phyloP scores from a whole-genome alignment of 2,797 vertebrate species.

The Dicrostonyx torquatus region DNA sequence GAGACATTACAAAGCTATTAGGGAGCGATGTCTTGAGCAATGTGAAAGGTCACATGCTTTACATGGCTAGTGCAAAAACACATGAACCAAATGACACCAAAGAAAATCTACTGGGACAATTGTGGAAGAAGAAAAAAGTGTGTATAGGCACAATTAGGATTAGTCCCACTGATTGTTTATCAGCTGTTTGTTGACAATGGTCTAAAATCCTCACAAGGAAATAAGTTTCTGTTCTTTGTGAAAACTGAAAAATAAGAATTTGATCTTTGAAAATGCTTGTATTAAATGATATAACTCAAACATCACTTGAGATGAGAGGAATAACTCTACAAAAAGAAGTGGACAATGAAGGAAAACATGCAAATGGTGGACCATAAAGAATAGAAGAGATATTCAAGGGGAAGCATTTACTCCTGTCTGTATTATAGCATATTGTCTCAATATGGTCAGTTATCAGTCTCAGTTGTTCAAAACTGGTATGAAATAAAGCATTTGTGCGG shows the following conservation, averaged over 20 bases:
- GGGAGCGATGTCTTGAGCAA: background rate
- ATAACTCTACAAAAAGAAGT: conserved; percentile 65
- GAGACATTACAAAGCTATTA: background rate
- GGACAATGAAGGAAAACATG: conserved; percentile 79
- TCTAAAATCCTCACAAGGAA: background rate
- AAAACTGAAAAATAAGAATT: conserved; percentile 62
- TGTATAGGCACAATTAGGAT: conserved; percentile 68
- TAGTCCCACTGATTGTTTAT: conserved; percentile 39
- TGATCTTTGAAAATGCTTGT: conserved; percentile 28
- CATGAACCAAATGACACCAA: conserved; percentile 20
- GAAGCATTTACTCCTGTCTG: conserved; percentile 85
- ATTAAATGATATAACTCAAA: conserved; percentile 48
- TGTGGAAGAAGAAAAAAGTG: conserved; percentile 59
- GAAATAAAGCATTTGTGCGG: conserved; percentile 86
- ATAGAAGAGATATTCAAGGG: conserved; percentile 83
- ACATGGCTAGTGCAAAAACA: background rate
- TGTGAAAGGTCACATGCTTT: background rate
- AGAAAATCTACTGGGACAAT: conserved; percentile 61
- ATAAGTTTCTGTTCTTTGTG: background rate
- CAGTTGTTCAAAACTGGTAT: conserved; percentile 85
- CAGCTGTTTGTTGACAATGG: conserved; percentile 10
- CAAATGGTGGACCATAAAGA: conserved; percentile 78
- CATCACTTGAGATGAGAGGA: conserved; percentile 69
- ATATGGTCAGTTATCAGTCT: conserved; percentile 87
- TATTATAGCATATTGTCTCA: conserved; percentile 83